Evolutionary conservation across 1,140 invertebrate species (phyloP).

Genomic region (Grapholita molesta): DNA sequence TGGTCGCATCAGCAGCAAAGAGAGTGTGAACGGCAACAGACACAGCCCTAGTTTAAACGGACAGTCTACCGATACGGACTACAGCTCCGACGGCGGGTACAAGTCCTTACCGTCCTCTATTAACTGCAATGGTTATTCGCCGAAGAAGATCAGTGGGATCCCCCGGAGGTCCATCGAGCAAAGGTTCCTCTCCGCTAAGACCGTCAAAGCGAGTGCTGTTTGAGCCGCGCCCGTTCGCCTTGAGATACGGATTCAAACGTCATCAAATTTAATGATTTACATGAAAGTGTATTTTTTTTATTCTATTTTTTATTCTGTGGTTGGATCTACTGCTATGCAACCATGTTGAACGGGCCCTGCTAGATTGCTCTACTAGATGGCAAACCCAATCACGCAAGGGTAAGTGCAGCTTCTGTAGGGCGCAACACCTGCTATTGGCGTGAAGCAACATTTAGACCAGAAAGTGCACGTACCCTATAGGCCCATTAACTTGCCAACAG

Average conservation of each 20-base stretch:
- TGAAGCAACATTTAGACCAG: too few relatives aligned
- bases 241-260: neutral
- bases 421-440: too few relatives aligned
- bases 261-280: neutral
- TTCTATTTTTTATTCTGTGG: neutral
- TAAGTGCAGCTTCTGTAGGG: too few relatives aligned
- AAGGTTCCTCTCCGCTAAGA: conserved; percentile 60
- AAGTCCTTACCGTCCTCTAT: conserved; percentile 75
- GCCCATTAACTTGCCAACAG: neutral
- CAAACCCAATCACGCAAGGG: too few relatives aligned
- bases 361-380: too few relatives aligned
- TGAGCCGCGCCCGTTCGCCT: conserved; percentile 24
- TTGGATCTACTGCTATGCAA: neutral
- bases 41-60: conserved; percentile 68
- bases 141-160: conserved; percentile 73
- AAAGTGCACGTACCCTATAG: neutral
- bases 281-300: neutral
- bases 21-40: conserved; percentile 62
- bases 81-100: conserved; percentile 74
- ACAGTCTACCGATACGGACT: conserved; percentile 73
- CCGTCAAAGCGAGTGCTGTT: conserved; percentile 65
- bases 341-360: neutral
- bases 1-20: conserved; percentile 61
- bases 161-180: conserved; percentile 69
- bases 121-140: conserved; percentile 59